A percentile compares a stretch with the other conserved stretches of the same genome.
phyloP scores from a whole-genome alignment of 2,797 vertebrate genomes.

The Siniperca scherzeri region DNA sequence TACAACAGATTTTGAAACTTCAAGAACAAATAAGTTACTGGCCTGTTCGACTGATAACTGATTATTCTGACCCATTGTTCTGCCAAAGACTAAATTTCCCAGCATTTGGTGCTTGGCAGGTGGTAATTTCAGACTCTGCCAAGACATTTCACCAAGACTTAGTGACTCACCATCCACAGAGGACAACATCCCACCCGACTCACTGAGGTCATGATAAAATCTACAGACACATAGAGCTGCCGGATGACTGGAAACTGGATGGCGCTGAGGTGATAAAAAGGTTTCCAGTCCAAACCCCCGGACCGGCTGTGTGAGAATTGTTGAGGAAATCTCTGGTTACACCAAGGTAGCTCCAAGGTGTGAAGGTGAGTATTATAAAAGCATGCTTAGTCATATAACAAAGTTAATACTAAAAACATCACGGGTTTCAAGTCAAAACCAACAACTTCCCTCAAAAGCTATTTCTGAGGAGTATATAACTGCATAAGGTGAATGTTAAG shows the following conservation, averaged over 20 bases:
- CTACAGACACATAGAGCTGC: conserved; percentile 22
- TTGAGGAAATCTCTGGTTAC: neutral
- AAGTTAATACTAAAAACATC: neutral
- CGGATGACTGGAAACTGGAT: conserved; percentile 24
- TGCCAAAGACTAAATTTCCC: conserved; percentile 4
- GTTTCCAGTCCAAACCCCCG: conserved; percentile 1
- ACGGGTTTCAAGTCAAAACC: neutral
- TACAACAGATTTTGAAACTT: neutral
- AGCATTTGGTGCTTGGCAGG: conserved; percentile 32
- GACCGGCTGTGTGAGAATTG: neutral
- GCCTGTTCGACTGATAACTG: neutral
- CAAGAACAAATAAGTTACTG: neutral
- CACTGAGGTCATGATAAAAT: conserved; percentile 34
- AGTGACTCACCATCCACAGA: conserved; percentile 54
- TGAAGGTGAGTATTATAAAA: conserved; percentile 1
- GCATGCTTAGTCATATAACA: neutral
- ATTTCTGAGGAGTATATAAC: neutral
- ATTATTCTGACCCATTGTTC: conserved; percentile 7
- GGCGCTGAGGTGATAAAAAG: conserved; percentile 5
- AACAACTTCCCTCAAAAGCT: neutral
- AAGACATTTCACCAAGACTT: conserved; percentile 13
- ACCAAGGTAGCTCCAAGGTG: neutral
- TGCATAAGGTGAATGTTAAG: neutral
- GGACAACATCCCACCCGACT: conserved; percentile 44
- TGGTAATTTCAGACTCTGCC: conserved; percentile 14